Conservation (phyloP, 2,113 vertebrate species). For the Otus sunia region DNA sequence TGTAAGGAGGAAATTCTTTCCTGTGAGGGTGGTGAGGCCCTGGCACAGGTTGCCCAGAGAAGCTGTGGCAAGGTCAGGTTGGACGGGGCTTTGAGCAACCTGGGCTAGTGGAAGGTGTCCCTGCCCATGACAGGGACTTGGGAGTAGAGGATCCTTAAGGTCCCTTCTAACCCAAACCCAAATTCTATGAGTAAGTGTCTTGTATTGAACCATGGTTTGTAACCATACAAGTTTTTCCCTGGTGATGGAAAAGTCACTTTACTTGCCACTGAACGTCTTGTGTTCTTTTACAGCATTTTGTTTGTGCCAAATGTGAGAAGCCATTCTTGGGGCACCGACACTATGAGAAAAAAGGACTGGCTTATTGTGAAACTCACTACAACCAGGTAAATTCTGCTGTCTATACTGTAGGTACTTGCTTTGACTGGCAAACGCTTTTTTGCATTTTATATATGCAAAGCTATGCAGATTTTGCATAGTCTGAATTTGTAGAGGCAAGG, state of each 20-base stretch:
- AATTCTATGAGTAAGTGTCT: neutral
- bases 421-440: neutral
- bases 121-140: neutral
- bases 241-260: neutral
- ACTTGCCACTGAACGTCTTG: neutral
- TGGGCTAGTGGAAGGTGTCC: neutral
- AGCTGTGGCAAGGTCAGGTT: neutral
- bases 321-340: slow-evolving; percentile 79
- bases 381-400: slow-evolving; percentile 72
- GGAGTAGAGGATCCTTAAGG: neutral
- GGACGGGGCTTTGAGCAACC: neutral
- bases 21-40: neutral
- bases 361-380: slow-evolving; percentile 82
- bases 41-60: neutral
- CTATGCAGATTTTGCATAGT: neutral
- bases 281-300: slow-evolving; percentile 73
- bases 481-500: neutral
- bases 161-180: neutral
- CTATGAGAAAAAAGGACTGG: slow-evolving; percentile 81
- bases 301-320: slow-evolving; percentile 83
- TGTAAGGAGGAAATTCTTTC: neutral
- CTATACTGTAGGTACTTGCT: neutral
- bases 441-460: neutral
- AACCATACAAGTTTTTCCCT: neutral
- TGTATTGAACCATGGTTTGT: neutral